Evolutionary conservation across 2,113 vertebrate species (phyloP).

Genomic region (Myocastor coypus): DNA sequence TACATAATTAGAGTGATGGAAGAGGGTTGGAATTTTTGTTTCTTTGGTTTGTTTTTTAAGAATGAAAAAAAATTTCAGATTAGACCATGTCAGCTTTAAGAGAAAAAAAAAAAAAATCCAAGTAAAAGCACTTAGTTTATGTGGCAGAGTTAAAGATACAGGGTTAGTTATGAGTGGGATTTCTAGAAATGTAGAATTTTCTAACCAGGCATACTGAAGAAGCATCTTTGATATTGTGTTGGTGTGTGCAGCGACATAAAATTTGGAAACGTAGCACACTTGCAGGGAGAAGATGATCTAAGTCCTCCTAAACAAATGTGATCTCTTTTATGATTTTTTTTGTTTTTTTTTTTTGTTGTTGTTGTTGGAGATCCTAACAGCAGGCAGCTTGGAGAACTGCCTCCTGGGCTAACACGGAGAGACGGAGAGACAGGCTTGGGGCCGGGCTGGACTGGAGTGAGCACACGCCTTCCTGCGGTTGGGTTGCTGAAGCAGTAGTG

Average conservation of each 20-base stretch:
- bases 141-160: not conserved
- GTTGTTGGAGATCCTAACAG: constrained; percentile 69
- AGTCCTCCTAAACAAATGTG: constrained; percentile 68
- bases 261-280: constrained; percentile 61
- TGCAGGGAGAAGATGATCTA: constrained; percentile 72
- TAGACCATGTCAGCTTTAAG: not conserved
- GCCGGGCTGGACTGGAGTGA: fast-evolving
- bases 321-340: constrained; percentile 70
- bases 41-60: not conserved
- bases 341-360: too few species aligned
- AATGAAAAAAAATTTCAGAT: not conserved
- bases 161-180: not conserved
- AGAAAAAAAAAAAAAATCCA: not conserved
- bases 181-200: constrained; percentile 8
- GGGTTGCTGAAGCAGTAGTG: not conserved
- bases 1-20: not conserved
- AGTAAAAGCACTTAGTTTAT: not conserved
- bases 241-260: constrained; percentile 72
- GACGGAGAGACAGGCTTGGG: too few species aligned
- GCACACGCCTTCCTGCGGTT: not conserved
- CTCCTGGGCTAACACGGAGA: too few species aligned
- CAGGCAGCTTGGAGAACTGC: not conserved
- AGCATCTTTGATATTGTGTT: not conserved
- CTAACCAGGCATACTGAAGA: not conserved
- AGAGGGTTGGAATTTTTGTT: not conserved